Base-by-base conservation (phyloP, 2,113 vertebrate species). In the Struthio camelus region DNA sequence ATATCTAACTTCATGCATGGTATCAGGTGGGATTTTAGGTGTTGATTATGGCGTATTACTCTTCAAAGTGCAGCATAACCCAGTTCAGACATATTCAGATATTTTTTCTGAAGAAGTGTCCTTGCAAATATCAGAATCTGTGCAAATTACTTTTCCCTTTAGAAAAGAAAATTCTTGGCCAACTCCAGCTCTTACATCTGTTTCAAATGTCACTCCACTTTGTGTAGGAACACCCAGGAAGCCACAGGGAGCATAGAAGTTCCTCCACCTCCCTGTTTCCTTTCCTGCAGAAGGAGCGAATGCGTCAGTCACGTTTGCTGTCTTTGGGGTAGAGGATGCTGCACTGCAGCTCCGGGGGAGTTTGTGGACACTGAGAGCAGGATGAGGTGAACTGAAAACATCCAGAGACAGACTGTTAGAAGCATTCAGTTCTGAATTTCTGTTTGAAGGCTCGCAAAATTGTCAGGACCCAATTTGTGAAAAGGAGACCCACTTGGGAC, bases 141-240 rank as follows among this genome's bases (percentile, higher is more conserved):
- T 3, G 13, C 4, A 0, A 19, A 64, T 27, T 23, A 2, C 56
- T 3, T 42, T 14, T 66, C 34, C 38, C 44, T 20, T 34, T 11
- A 19, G 44, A 22, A 28, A 17, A 32, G n/a, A 15, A 75, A 8
- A 28, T 3, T 11, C 62, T 53, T 0, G 27, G 20, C 51, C 53
- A 3, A 44, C 23, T 7, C 13, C 46, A 32, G 53, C 62, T 36
- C 62, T 6, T 1, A 3, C 10, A 0, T 7, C 65, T 4, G 14
- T 8, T 8, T 5, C 44, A 18, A 1, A 1, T 2, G n/a, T 34
- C 66, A 24, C 48, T 46, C 28, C 42, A 69, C 44, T 5, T 58
- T 32, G 54, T 28, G 54, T 58, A 58, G 54, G 28, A 17, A 32
- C 6, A 18, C 18, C n/a, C 15, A 1, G 80, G 40, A 24, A n/a